Percentiles rank a stretch among this genome's conserved stretches.
phyloP scores from a whole-genome alignment of 2,797 vertebrate genomes.

The Enteromius paludinosus region DNA sequence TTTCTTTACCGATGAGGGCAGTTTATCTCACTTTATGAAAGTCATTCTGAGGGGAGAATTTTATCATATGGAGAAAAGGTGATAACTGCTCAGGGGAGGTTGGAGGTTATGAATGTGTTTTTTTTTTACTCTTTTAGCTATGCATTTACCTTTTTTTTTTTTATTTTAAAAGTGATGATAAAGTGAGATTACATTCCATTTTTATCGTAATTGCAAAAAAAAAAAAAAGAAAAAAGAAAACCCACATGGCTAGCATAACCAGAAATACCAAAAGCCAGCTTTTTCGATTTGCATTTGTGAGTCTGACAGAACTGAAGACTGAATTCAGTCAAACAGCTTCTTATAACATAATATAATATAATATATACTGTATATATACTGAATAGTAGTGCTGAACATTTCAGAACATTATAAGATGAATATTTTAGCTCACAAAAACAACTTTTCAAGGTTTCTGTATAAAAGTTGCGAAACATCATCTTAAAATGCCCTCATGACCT shows the following conservation, averaged over 20 bases:
- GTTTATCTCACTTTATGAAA: slow-evolving; percentile 53
- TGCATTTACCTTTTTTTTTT: not conserved
- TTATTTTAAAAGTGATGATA: slow-evolving; percentile 8
- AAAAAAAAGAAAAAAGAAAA: not conserved
- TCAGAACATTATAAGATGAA: not conserved
- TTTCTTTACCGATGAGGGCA: slow-evolving; percentile 44
- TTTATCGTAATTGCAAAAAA: not conserved
- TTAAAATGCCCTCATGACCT: not conserved
- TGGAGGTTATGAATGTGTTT: slow-evolving; percentile 17
- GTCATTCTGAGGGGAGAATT: slow-evolving; percentile 21
- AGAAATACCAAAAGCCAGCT: not conserved
- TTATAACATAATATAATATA: not conserved
- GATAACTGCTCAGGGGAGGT: slow-evolving; percentile 16
- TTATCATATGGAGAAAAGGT: slow-evolving; percentile 42
- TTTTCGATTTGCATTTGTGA: not conserved
- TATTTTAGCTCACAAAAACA: not conserved
- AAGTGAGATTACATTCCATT: not conserved
- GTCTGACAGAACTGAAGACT: not conserved
- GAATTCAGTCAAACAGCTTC: not conserved
- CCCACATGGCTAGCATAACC: not conserved
- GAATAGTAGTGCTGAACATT: not conserved
- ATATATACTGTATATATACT: no score
- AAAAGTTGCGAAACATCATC: not conserved
- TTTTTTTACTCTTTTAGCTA: not conserved
- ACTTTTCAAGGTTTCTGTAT: not conserved